Evolutionary conservation across 2,888 invertebrate species (phyloP), one percentile per base, ranked within the genome.

Genomic region (Ennomos fuscantarius): DNA sequence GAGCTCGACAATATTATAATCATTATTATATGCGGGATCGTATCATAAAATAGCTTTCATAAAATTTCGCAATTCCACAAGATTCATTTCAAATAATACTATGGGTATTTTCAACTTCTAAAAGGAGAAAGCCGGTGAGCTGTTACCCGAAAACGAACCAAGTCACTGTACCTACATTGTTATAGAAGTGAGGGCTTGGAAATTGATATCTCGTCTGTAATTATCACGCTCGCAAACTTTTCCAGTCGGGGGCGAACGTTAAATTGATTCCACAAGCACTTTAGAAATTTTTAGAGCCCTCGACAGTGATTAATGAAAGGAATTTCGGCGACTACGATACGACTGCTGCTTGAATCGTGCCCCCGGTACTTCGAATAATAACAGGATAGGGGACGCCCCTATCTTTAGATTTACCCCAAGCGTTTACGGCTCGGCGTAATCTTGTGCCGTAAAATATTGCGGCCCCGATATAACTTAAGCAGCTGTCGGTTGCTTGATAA

Each of bases 281-380:
- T 89, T 75, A 77, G 81, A 86, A 81, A 87, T 86, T 89, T 89
- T 90, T 86, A 87, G 84, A 86, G 80, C 85, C 77, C 84, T 82
- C 78, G 89, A 89, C 91, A 89, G 83, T 89, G 91, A 92, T 92
- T 90, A 91, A 92, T 90, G 89, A 82, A 84, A 76, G 86, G 84
- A 86, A 87, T 88, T 89, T 86, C 65, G 80, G 77, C 84, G 84
- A 78, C 81, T 77, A 78, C 66, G 79, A 81, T 78, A 81, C 77
- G 78, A 72, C 74, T 75, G 65, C 74, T 24, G 24, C 24, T 24
- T 24, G 73, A 74, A 73, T 73, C 71, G 57, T 58, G 72, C 74
- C 58, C 58, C 46, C 44, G 51, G 47, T 52, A 56, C 50, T 60
- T 56, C 42, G 77, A 79, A 78, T 76, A 79, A 79, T 78, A 81